phyloP scores from a whole-genome alignment of 37 sponge, comb jelly and placozoan species.

The Halichondria panicea region DNA sequence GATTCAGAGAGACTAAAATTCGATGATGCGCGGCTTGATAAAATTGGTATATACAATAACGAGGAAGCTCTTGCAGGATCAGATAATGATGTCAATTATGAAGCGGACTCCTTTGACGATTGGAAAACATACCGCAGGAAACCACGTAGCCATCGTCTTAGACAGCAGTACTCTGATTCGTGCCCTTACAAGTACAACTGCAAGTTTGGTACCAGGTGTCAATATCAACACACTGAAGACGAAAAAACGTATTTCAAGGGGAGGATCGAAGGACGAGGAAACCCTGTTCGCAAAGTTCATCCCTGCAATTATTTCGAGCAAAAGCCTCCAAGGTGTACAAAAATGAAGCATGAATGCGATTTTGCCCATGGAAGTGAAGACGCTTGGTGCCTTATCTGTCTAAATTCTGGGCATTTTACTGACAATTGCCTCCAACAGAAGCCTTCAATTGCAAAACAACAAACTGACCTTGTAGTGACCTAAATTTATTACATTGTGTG shows the following conservation, averaged over 20 bases:
- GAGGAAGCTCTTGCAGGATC: background rate
- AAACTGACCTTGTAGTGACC: too few species aligned
- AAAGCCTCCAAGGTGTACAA: background rate
- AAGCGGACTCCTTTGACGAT: background rate
- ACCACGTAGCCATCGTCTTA: background rate
- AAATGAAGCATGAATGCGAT: background rate
- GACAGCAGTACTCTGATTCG: background rate
- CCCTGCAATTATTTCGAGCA: background rate
- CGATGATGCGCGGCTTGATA: background rate
- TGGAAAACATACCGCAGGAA: background rate
- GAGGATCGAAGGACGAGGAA: background rate
- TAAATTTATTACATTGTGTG: too few species aligned
- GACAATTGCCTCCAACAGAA: background rate
- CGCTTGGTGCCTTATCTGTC: background rate
- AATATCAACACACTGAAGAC: background rate
- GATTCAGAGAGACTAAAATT: too few species aligned
- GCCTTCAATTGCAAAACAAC: too few species aligned
- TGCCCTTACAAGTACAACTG: background rate
- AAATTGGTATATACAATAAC: background rate
- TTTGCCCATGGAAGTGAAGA: background rate
- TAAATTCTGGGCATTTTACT: background rate
- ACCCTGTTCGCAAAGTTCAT: background rate
- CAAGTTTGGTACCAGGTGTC: background rate
- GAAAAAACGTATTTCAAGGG: background rate
- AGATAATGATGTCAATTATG: background rate